Evolutionary conservation across 2,888 invertebrate species (phyloP).

Genomic region (Bibio marci): DNA sequence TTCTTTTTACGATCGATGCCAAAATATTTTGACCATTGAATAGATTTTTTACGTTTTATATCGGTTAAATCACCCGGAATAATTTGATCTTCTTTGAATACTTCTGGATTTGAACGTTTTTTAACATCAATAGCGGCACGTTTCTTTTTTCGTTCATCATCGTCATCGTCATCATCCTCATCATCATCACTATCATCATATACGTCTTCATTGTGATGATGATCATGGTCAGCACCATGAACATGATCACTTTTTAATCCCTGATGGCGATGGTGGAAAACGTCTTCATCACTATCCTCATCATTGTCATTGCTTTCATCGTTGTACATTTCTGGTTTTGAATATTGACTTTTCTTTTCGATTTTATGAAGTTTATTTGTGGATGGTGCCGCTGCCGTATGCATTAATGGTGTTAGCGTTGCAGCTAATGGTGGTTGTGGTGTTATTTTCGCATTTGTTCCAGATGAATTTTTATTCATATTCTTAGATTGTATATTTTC

Average conservation of each 20-base stretch:
- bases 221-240: slow-evolving; percentile 17
- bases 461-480: slow-evolving; percentile 37
- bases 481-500: slow-evolving; percentile 7
- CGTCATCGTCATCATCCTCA: slow-evolving; percentile 21
- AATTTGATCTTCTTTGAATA: slow-evolving; percentile 15
- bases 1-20: slow-evolving; percentile 68
- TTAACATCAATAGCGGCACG: slow-evolving; percentile 15
- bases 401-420: slow-evolving; percentile 9
- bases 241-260: slow-evolving; percentile 9
- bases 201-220: slow-evolving; percentile 26
- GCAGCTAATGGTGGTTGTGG: slow-evolving; percentile 13
- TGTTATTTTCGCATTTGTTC: slow-evolving; percentile 20
- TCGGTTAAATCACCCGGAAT: slow-evolving; percentile 32
- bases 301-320: slow-evolving; percentile 18
- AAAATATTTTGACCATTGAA: slow-evolving; percentile 78
- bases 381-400: slow-evolving; percentile 6
- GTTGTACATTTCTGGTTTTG: slow-evolving; percentile 9
- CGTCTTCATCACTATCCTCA: slow-evolving; percentile 20
- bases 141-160: slow-evolving; percentile 29
- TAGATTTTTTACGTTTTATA: slow-evolving; percentile 55
- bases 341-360: slow-evolving; percentile 2
- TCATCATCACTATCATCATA: slow-evolving; percentile 19
- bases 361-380: slow-evolving; percentile 6
- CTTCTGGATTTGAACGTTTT: slow-evolving; percentile 14
- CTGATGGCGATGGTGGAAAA: slow-evolving; percentile 16